Percentiles rank a stretch among this genome's conserved stretches.
Conservation (phyloP, 2,113 vertebrate genomes). For the Chionomys nivalis region DNA sequence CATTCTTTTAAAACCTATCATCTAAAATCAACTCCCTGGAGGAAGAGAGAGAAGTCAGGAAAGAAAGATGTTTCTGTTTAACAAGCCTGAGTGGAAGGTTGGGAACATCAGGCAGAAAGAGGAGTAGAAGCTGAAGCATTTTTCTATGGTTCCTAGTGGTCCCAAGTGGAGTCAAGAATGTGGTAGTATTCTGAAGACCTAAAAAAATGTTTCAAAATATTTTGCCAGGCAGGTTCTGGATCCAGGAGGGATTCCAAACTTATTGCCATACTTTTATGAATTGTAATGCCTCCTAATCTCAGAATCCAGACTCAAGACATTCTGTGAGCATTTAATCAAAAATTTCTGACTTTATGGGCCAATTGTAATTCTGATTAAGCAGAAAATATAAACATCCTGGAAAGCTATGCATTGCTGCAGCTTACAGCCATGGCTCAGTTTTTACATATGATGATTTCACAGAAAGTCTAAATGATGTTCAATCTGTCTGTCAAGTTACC, state of each 20-base stretch:
- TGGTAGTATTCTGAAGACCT: background rate
- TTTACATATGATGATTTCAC: background rate
- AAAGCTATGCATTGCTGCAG: background rate
- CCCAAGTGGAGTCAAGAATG: background rate
- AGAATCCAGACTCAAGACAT: background rate
- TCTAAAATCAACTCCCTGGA: background rate
- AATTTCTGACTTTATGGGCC: background rate
- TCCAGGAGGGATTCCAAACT: background rate
- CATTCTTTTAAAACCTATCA: slow-evolving; percentile 44
- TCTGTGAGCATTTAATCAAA: background rate
- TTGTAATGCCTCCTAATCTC: background rate
- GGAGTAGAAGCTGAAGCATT: accelerated
- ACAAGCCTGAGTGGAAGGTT: background rate
- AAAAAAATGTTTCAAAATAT: background rate
- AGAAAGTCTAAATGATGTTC: background rate
- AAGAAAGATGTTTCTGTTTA: background rate
- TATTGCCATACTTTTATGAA: background rate
- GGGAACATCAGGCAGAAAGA: background rate
- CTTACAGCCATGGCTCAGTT: background rate
- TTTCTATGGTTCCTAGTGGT: background rate
- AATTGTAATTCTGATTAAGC: slow-evolving; percentile 30
- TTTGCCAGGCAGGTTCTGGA: background rate
- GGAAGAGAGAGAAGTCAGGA: background rate
- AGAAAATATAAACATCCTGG: slow-evolving; percentile 27
- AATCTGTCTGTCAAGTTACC: background rate